Percentiles rank a stretch among this genome's conserved stretches.
phyloP scores from a whole-genome alignment of 2,113 vertebrate species.

The Centropristis striata region DNA sequence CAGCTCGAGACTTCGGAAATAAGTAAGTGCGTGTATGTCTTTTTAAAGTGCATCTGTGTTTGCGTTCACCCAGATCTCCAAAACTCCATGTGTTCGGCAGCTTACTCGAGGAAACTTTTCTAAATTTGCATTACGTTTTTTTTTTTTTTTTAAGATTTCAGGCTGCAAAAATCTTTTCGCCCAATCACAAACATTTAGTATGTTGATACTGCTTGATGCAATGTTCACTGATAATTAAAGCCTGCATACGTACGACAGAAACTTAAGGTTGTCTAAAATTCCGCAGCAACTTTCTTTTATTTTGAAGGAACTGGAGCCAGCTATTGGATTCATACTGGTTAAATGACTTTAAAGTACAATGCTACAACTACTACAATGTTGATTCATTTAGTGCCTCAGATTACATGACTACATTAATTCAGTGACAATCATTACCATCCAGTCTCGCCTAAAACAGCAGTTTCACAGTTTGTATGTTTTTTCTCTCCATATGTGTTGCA shows the following conservation, averaged over 20 bases:
- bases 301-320: neutral
- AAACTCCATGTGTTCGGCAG: neutral
- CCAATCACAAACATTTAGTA: neutral
- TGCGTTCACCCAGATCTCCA: neutral
- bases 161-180: neutral
- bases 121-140: neutral
- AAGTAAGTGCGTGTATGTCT: constrained; percentile 56
- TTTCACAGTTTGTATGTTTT: neutral
- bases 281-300: neutral
- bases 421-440: neutral
- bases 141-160: neutral
- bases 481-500: neutral
- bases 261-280: neutral
- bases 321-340: neutral
- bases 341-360: neutral
- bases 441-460: neutral
- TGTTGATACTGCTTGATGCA: neutral
- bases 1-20: neutral
- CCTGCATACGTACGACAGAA: neutral
- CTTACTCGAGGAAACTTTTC: constrained; percentile 16
- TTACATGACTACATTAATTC: neutral
- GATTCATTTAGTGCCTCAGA: neutral
- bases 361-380: no score
- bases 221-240: neutral
- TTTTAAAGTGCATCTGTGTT: neutral